These are phyloP conservation scores for Eidolon dupreanum DNA, from an alignment of 2,797 vertebrate genomes.

Conservation along the genomic window DNA sequence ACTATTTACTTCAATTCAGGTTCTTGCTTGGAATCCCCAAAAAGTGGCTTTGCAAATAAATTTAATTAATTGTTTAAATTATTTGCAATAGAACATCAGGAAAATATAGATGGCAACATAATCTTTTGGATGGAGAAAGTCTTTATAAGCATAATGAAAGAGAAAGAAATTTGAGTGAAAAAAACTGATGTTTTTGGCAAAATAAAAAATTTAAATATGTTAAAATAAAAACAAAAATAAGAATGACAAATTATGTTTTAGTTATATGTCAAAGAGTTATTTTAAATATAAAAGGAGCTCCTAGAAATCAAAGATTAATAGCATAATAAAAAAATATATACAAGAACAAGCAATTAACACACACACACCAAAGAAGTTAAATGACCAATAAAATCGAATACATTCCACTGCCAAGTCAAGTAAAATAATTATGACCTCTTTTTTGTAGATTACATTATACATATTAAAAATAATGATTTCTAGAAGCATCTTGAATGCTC, in stretches of 20 bases:
- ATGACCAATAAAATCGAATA: not conserved
- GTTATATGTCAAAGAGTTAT: not conserved
- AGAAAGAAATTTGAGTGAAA: not conserved
- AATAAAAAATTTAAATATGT: not conserved
- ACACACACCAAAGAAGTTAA: not conserved
- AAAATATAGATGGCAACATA: not conserved
- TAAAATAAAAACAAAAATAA: not conserved
- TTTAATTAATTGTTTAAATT: not conserved
- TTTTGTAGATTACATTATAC: not conserved
- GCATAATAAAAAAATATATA: not conserved
- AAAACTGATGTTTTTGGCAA: not conserved
- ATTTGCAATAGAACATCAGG: constrained; percentile 11
- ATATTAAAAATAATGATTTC: not conserved
- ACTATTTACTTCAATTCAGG: not conserved
- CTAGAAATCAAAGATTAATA: not conserved
- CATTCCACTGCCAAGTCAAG: not conserved
- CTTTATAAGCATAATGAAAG: not conserved
- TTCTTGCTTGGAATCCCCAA: not conserved
- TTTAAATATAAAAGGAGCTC: not conserved
- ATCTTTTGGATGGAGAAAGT: not conserved
- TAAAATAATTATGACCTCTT: not conserved
- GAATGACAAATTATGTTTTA: constrained; percentile 7
- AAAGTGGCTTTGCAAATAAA: not conserved
- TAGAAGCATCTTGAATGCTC: not conserved
- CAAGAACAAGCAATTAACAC: not conserved